These are phyloP conservation scores for Ambastaia sidthimunki DNA, from an alignment of 2,797 vertebrate genomes.

Conservation along the genomic window DNA sequence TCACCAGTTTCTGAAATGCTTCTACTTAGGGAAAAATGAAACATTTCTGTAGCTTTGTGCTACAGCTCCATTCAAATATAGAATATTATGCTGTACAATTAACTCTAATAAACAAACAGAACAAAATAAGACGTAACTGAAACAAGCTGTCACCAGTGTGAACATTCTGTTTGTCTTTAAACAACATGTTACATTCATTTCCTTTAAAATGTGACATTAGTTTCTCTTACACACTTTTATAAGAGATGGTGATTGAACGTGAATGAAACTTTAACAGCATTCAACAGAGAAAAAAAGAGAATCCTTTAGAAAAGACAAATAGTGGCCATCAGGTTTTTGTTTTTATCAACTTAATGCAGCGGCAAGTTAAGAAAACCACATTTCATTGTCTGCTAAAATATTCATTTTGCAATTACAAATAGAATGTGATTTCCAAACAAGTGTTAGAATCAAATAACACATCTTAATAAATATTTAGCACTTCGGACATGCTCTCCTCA, in stretches of 20 bases:
- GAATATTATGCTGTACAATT: too few relatives aligned
- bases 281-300: not conserved
- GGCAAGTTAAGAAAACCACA: slow-evolving; percentile 23
- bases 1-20: not conserved
- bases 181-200: too few relatives aligned
- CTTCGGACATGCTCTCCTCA: slow-evolving; percentile 23
- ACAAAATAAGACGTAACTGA: too few relatives aligned
- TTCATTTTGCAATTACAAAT: slow-evolving; percentile 28
- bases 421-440: slow-evolving; percentile 18
- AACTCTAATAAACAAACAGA: too few relatives aligned
- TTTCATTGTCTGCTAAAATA: slow-evolving; percentile 35
- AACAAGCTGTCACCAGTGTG: too few relatives aligned
- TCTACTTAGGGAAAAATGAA: too few relatives aligned
- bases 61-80: too few relatives aligned
- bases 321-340: not conserved
- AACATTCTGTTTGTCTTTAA: too few relatives aligned
- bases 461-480: slow-evolving; percentile 28
- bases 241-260: not conserved
- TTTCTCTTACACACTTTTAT: not conserved
- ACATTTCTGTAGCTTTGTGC: too few relatives aligned
- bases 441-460: slow-evolving; percentile 5
- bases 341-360: slow-evolving; percentile 41
- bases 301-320: slow-evolving; percentile 30
- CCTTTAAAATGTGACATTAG: too few relatives aligned
- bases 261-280: not conserved